These are phyloP conservation scores for Neopelma chrysocephalum DNA, from an alignment of 2,797 vertebrate species.

Conservation along the genomic window DNA sequence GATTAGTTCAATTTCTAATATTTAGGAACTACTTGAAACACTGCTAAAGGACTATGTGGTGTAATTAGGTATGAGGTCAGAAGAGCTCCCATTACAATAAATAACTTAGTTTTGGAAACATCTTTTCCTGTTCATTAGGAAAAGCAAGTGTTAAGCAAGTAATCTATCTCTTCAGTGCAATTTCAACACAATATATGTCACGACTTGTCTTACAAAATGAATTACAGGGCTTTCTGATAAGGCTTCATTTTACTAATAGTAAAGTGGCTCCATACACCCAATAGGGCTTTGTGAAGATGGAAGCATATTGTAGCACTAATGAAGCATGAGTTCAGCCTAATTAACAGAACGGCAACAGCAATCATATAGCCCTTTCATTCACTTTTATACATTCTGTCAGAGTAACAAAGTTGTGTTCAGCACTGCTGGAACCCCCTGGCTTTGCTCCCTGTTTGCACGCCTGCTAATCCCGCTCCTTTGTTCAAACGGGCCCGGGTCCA, in stretches of 20 bases:
- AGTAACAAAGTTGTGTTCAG: conserved; percentile 26
- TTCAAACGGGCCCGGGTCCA: neutral
- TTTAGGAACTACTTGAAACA: neutral
- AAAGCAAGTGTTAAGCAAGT: conserved; percentile 35
- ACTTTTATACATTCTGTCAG: conserved; percentile 50
- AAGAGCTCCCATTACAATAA: neutral
- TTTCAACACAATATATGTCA: conserved; percentile 43
- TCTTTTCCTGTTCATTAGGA: conserved; percentile 12
- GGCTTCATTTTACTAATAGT: conserved; percentile 43
- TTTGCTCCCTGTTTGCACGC: conserved; percentile 28
- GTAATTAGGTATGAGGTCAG: conserved; percentile 23
- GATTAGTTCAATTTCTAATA: neutral
- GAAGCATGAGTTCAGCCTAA: conserved; percentile 68
- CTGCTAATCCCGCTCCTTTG: neutral
- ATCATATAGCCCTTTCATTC: conserved; percentile 54
- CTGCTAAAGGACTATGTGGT: neutral
- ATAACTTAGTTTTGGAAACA: conserved; percentile 16
- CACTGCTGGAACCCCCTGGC: conserved; percentile 17
- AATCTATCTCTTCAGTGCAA: conserved; percentile 20
- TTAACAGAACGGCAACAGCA: conserved; percentile 60
- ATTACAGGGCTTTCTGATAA: conserved; percentile 52
- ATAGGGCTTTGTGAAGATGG: conserved; percentile 50
- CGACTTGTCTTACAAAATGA: conserved; percentile 32
- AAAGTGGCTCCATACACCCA: conserved; percentile 49
- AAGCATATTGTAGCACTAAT: conserved; percentile 65